Conservation (phyloP, 2,888 invertebrate genomes). For the Tipula confusa region DNA sequence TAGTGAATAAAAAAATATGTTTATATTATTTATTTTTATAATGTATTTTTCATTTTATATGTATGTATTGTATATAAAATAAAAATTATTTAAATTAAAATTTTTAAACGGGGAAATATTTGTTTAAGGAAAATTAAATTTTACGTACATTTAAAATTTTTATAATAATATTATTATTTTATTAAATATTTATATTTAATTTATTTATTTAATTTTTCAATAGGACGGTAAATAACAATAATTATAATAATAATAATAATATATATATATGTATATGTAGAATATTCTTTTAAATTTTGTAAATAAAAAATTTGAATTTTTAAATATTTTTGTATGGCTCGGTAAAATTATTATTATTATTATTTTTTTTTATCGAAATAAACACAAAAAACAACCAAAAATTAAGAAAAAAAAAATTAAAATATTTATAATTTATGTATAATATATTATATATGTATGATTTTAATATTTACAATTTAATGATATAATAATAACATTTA, state of each 20-base stretch:
- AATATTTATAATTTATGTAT: background rate
- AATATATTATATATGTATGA: background rate
- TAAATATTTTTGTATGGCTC: conserved; percentile 9
- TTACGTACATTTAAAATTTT: conserved; percentile 3
- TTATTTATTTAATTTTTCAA: background rate
- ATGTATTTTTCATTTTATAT: background rate
- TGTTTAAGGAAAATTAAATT: background rate
- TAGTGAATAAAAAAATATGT: conserved; percentile 20
- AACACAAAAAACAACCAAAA: background rate
- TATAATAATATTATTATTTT: background rate
- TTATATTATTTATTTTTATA: conserved; percentile 4
- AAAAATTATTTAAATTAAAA: conserved; percentile 4
- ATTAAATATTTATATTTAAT: background rate
- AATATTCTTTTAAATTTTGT: conserved; percentile 25
- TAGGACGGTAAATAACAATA: conserved; percentile 25
- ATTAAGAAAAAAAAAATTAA: background rate
- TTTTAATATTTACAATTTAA: conserved; percentile 3
- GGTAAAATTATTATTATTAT: conserved; percentile 9
- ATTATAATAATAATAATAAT: background rate
- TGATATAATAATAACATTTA: conserved; percentile 13
- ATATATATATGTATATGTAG: background rate
- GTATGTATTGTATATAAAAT: background rate
- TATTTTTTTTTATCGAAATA: background rate
- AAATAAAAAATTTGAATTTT: conserved; percentile 14
- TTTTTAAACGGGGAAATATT: background rate